Evolutionary conservation across 2,113 vertebrate species (phyloP).

Genomic region (Mobula birostris): DNA sequence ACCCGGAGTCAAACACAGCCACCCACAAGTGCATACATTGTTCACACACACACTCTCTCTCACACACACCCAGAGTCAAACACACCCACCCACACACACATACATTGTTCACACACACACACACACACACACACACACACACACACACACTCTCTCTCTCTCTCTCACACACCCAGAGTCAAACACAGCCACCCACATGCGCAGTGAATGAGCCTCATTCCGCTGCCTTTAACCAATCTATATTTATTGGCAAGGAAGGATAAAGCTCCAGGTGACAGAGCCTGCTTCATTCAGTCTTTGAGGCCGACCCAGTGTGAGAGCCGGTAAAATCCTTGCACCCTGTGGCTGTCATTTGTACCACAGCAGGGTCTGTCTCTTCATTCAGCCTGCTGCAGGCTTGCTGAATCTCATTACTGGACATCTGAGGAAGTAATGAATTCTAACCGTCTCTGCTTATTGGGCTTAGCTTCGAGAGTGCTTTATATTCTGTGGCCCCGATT

Average conservation of each 20-base stretch:
- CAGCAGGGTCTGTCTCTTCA: not conserved
- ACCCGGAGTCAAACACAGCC: not conserved
- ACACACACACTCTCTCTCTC: not conserved
- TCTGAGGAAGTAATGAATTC: not conserved
- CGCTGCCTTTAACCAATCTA: not conserved
- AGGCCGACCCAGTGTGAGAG: not conserved
- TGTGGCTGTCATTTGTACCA: constrained; percentile 31
- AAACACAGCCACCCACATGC: not conserved
- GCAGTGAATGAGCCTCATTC: no score
- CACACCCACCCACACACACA: not conserved
- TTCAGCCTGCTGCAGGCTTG: not conserved
- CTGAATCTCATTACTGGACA: constrained; percentile 26
- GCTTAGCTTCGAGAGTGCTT: no score
- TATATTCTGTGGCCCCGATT: not conserved
- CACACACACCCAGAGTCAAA: not conserved
- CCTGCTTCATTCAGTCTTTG: not conserved
- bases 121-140: not conserved
- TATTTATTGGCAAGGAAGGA: not conserved
- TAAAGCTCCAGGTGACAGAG: not conserved
- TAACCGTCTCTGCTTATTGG: not conserved
- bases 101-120: not conserved
- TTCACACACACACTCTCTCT: no score
- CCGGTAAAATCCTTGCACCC: not conserved
- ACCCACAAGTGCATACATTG: not conserved
- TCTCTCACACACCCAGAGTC: no score